Conservation (phyloP, 1,140 invertebrate genomes). For the Berghia stephanieae region DNA sequence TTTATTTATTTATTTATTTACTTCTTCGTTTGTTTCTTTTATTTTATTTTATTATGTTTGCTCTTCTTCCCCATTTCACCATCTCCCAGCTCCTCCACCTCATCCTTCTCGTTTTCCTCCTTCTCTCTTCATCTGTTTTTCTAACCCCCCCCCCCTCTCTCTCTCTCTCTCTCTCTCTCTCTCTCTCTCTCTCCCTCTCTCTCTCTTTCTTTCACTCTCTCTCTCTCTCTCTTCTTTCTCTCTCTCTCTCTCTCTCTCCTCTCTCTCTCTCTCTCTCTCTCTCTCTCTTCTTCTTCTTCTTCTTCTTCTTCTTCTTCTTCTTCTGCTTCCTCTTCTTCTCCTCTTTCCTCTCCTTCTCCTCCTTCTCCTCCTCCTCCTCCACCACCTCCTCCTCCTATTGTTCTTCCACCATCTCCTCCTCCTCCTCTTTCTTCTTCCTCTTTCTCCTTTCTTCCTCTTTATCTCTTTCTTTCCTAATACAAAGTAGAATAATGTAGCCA, state of each 20-base stretch:
- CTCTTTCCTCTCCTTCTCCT: too few species aligned
- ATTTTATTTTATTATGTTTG: too few species aligned
- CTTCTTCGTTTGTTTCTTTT: too few species aligned
- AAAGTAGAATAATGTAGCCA: too few species aligned
- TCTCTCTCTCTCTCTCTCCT: not conserved
- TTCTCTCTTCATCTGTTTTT: too few species aligned
- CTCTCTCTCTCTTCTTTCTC: not conserved
- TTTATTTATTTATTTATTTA: too few species aligned
- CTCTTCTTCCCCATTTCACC: too few species aligned
- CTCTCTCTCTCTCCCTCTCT: not conserved
- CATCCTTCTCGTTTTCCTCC: too few species aligned
- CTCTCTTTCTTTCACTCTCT: not conserved
- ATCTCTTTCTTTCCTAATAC: too few species aligned
- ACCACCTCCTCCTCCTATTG: not conserved
- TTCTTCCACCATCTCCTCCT: too few species aligned
- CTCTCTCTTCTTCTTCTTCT: not conserved
- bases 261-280: not conserved
- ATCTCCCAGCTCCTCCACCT: too few species aligned
- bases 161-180: constrained; percentile 12
- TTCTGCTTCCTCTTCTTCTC: not conserved
- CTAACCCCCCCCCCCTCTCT: too few species aligned
- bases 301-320: not conserved
- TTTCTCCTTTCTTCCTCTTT: not conserved
- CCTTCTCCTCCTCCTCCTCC: not conserved
- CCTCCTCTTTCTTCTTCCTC: not conserved